Base-by-base conservation (phyloP, 2,113 vertebrate species). In the Strix uralensis region DNA sequence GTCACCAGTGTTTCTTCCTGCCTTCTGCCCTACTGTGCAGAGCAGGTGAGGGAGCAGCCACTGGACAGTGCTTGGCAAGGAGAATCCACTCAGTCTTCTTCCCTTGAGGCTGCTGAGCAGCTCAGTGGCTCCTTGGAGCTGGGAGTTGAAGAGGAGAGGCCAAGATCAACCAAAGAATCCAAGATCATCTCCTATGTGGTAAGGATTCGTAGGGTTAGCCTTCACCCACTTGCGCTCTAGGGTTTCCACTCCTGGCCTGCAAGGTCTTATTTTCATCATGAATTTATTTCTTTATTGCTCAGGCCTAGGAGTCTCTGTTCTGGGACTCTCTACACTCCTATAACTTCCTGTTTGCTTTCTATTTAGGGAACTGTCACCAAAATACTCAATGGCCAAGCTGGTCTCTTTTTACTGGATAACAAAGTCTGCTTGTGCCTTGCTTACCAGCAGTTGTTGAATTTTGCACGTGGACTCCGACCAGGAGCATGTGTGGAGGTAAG, bases 101-200 rank as follows among this genome's bases (percentile, higher is more conserved):
- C 62, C 26, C 18, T 51, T 52, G 83, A 81, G 63, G 34, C 63
- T 83, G 21, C 63, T 46, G 73, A 79, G 40, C 62, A 78, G 32
- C 70, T 90, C 74, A 90, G 69, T 63, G 86, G 57, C 36, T 83
- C 94, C 29, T 46, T 93, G 59, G 71, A 96, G 65, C 77, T 85
- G 84, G 95, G 44, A 73, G 70, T 18, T 57, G 96, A 95, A 96
- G 85, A 73, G 17, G 38, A 67, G 81, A 61, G 34, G 17, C 34
- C 44, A 55, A 73, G 26, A 54, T 90, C 72, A 83, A 72, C 67
- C 21, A 98, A 97, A 73, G 52, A 81, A 18, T 98, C 98, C 81
- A 98, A 88, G 92, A 91, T 99, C 80, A 98, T 99, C 94, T 98
- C 97, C 44, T 99, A 99, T 61, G 97, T 97, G 98, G 99, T 99